Base-by-base conservation (phyloP, 2,888 invertebrate genomes). In the Luperina nickerlii region DNA sequence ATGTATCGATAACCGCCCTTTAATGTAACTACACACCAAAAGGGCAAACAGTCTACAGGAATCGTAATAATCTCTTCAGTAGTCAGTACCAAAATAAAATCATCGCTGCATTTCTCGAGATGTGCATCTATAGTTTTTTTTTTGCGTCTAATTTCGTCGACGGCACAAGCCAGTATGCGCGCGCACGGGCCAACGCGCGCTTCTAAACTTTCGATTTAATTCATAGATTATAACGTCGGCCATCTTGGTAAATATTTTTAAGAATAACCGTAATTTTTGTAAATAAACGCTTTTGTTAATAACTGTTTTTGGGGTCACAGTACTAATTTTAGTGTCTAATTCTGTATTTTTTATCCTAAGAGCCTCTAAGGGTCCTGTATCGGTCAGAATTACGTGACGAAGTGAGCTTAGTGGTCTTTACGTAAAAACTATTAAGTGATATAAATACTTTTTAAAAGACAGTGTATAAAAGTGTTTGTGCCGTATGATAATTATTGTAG, bases 101-200 rank as follows among this genome's bases (percentile, higher is more conserved):
- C 92, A 92, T 91, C 92, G 93, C 91, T 95, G 96, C 96, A 95
- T 96, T 95, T 96, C 96, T 95, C 93, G 95, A 95, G 93, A 94
- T 95, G 95, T 95, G 95, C 96, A 94, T 94, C 92, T 93, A 95
- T 73, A 73, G 69, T 93, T 94, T 94, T 94, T 76, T 94, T 95
- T 95, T 92, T 90, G 93, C 92, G 94, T 96, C 97, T 96, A 96
- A 96, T 92, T 96, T 95, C 94, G 96, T 94, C 95, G 94, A 94
- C 94, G 95, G 94, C 94, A 93, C 96, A 94, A 93, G 96, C 96
- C 96, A 96, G 96, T 96, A 92, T 90, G 92, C 90, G 92, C 95
- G 94, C 94, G 94, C 92, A 94, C 95, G 91, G 92, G 91, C 92
- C 92, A 91, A 91, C 92, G 94, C 93, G 94, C 95, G 92, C 94